Conservation (phyloP, 1,140 invertebrate genomes). For the Lineus longissimus region DNA sequence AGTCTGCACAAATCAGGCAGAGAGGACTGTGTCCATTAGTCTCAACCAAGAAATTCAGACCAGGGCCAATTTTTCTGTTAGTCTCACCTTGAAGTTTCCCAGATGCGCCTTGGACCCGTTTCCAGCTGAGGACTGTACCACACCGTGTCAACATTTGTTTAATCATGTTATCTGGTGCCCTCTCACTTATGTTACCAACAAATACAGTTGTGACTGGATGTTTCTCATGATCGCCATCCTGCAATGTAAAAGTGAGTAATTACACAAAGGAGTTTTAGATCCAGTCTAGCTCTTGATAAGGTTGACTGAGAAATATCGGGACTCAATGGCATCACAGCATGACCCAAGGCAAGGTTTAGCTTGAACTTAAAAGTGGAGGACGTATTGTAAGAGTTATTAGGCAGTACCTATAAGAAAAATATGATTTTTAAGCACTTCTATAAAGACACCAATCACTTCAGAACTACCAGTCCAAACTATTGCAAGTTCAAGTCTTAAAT, state of each 20-base stretch:
- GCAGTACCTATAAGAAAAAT: too few species aligned
- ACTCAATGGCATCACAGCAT: not conserved
- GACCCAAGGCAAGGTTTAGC: not conserved
- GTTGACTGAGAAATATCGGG: not conserved
- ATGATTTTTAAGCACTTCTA: too few species aligned
- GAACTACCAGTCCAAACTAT: too few species aligned
- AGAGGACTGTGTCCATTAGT: too few species aligned
- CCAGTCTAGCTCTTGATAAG: not conserved
- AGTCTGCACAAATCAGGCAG: too few species aligned
- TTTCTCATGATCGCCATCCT: constrained; percentile 45
- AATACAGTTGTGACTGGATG: constrained; percentile 95
- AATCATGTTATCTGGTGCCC: constrained; percentile 91
- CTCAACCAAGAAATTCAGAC: too few species aligned
- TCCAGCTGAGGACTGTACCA: constrained; percentile 94
- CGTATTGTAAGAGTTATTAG: too few species aligned
- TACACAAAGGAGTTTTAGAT: not conserved
- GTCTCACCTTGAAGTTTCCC: constrained; percentile 61
- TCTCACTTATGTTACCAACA: constrained; percentile 95
- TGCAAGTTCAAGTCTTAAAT: not conserved
- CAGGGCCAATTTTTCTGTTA: too few species aligned
- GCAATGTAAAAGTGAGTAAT: constrained; percentile 9
- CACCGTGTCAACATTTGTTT: constrained; percentile 73
- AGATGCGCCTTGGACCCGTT: constrained; percentile 81
- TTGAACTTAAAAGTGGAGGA: too few species aligned
- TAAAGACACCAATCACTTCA: too few species aligned